phyloP scores from a whole-genome alignment of 2,888 invertebrate species.

The Oscheius myriophilus region DNA sequence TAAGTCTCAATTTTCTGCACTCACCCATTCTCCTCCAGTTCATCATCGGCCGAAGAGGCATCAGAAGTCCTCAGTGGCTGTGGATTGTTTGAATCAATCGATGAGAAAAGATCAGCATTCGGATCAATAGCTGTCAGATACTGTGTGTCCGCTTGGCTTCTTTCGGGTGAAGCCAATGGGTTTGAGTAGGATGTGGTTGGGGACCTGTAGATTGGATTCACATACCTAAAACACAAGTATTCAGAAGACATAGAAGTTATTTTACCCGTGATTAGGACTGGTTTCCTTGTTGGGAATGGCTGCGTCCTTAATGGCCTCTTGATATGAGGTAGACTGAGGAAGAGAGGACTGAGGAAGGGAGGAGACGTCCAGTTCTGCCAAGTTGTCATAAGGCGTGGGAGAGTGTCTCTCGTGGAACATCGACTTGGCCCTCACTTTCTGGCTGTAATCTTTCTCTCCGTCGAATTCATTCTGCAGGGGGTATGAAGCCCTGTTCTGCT shows the following conservation, averaged over 20 bases:
- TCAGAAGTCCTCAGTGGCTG: background rate
- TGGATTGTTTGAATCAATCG: slow-evolving; percentile 29
- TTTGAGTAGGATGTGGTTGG: slow-evolving; percentile 44
- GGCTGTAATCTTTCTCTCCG: slow-evolving; percentile 26
- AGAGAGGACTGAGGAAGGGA: slow-evolving; percentile 33
- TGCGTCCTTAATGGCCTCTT: slow-evolving; percentile 44
- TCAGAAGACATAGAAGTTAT: background rate
- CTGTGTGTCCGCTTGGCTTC: background rate
- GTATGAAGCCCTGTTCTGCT: slow-evolving; percentile 37
- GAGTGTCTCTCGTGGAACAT: slow-evolving; percentile 28
- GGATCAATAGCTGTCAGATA: slow-evolving; percentile 27
- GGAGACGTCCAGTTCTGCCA: slow-evolving; percentile 24
- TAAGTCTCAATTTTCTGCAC: background rate
- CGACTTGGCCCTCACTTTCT: slow-evolving; percentile 16
- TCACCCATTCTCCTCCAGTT: slow-evolving; percentile 41
- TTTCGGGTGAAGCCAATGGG: slow-evolving; percentile 29
- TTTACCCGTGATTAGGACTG: slow-evolving; percentile 12
- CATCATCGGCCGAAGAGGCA: slow-evolving; percentile 35
- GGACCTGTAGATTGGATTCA: slow-evolving; percentile 44
- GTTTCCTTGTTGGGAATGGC: background rate
- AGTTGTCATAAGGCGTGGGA: slow-evolving; percentile 45
- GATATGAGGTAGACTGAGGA: slow-evolving; percentile 46
- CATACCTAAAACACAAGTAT: slow-evolving; percentile 12
- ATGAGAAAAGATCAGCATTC: slow-evolving; percentile 35
- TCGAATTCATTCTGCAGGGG: slow-evolving; percentile 29